A percentile compares a stretch with the other conserved stretches of the same genome.
Evolutionary conservation across 1,140 invertebrate species (phyloP).

Genomic region (Drosophila neocordata): DNA sequence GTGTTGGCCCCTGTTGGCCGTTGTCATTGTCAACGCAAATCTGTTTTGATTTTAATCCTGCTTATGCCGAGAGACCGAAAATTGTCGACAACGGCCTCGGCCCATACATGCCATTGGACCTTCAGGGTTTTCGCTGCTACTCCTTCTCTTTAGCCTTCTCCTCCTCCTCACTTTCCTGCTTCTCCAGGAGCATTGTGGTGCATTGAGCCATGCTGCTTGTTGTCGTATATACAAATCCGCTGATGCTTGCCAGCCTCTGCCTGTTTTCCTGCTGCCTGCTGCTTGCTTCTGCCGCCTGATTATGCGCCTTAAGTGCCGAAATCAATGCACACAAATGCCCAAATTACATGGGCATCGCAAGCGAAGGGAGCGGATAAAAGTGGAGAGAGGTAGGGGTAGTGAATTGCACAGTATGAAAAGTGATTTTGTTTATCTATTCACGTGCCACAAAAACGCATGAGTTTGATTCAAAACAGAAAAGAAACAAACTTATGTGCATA

Average conservation of each 20-base stretch:
- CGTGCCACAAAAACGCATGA: not conserved
- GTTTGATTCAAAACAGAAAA: not conserved
- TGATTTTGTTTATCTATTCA: not conserved
- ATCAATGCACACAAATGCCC: slow-evolving; percentile 82
- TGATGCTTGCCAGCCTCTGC: slow-evolving; percentile 31
- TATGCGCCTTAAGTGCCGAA: slow-evolving; percentile 81
- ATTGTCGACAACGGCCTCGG: slow-evolving; percentile 15
- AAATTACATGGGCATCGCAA: slow-evolving; percentile 67
- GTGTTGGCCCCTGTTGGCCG: slow-evolving; percentile 16
- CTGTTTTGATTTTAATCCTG: slow-evolving; percentile 75
- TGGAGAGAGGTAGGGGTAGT: not conserved
- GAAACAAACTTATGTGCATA: not conserved
- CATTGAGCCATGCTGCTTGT: slow-evolving; percentile 5
- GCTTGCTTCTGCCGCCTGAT: slow-evolving; percentile 44
- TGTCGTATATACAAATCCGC: slow-evolving; percentile 43
- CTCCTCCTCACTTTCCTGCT: not conserved
- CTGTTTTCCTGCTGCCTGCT: slow-evolving; percentile 11
- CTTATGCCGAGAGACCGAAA: slow-evolving; percentile 56
- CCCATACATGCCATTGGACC: slow-evolving; percentile 42
- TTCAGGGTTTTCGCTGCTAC: slow-evolving; percentile 25
- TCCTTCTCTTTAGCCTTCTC: too few relatives aligned
- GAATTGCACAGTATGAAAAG: not conserved
- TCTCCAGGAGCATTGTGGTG: slow-evolving; percentile 3
- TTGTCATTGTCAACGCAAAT: slow-evolving; percentile 66
- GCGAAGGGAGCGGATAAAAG: too few relatives aligned